Percentiles rank a stretch among this genome's conserved stretches.
phyloP scores from a whole-genome alignment of 2,113 vertebrate genomes.

The Vidua chalybeata region DNA sequence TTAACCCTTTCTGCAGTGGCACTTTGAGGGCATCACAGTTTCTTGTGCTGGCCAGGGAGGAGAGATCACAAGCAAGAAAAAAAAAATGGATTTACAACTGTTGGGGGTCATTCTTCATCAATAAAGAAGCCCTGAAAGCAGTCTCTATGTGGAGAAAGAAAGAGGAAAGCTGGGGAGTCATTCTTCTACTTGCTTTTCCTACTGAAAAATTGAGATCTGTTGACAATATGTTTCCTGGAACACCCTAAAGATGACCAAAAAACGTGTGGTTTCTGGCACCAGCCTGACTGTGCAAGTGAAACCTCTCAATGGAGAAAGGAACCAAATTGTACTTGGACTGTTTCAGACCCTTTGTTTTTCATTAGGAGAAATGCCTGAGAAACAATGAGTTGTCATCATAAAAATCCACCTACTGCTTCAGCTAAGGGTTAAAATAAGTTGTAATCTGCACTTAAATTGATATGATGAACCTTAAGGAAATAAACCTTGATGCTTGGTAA shows the following conservation, averaged over 20 bases:
- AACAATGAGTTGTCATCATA: not conserved
- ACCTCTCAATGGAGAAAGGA: conserved; percentile 27
- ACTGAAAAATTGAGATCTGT: conserved; percentile 30
- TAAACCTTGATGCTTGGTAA: not conserved
- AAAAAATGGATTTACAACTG: not conserved
- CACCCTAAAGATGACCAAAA: conserved; percentile 57
- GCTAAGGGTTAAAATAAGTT: not conserved
- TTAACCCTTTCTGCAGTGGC: conserved; percentile 54
- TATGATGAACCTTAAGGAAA: not conserved
- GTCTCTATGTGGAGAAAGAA: not conserved
- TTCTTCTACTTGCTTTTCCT: conserved; percentile 12
- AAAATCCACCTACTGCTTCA: conserved; percentile 14
- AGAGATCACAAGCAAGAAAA: not conserved
- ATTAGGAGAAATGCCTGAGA: conserved; percentile 13
- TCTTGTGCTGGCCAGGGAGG: not conserved
- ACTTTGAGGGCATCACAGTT: not conserved
- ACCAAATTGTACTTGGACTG: not conserved
- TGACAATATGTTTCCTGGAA: conserved; percentile 51
- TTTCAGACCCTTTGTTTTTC: conserved; percentile 26
- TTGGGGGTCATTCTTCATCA: not conserved
- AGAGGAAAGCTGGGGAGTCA: not conserved
- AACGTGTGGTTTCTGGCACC: conserved; percentile 51
- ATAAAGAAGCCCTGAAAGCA: not conserved
- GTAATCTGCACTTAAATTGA: not conserved
- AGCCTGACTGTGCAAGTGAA: not conserved